Conservation (phyloP, 2,797 vertebrate species). For the Neopelma chrysocephalum region DNA sequence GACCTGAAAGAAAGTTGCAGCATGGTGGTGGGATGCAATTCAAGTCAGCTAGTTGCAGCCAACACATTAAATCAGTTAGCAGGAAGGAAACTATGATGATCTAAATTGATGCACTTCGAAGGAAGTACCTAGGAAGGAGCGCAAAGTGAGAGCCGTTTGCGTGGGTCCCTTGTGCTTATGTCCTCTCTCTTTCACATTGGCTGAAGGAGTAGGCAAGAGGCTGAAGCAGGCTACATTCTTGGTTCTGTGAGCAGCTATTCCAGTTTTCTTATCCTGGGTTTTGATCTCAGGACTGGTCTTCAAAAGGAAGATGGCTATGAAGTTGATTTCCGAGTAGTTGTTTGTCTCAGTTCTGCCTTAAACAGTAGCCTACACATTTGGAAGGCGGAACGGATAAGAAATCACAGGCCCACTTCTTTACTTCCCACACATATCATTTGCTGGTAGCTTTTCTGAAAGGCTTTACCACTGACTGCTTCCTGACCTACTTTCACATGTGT, state of each 20-base stretch:
- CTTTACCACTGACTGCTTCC: constrained; percentile 23
- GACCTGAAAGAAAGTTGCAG: neutral
- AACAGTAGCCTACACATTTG: neutral
- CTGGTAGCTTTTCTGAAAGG: constrained; percentile 9
- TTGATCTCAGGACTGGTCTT: neutral
- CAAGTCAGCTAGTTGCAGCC: neutral
- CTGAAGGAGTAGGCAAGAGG: neutral
- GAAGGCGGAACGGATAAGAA: neutral
- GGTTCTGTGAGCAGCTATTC: neutral
- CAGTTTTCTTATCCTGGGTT: neutral
- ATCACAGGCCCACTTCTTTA: neutral
- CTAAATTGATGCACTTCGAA: neutral
- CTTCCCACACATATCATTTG: neutral
- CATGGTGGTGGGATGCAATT: neutral
- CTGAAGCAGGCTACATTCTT: neutral
- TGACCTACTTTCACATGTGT: constrained; percentile 7
- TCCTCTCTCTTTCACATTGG: neutral
- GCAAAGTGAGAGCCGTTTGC: neutral
- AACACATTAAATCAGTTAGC: neutral
- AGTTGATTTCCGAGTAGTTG: neutral
- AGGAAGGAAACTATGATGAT: neutral
- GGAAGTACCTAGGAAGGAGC: neutral
- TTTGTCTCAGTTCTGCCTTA: constrained; percentile 3
- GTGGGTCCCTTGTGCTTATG: neutral
- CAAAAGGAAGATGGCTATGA: neutral